Conservation (phyloP, 1,140 invertebrate species). For the Octopus sinensis region DNA sequence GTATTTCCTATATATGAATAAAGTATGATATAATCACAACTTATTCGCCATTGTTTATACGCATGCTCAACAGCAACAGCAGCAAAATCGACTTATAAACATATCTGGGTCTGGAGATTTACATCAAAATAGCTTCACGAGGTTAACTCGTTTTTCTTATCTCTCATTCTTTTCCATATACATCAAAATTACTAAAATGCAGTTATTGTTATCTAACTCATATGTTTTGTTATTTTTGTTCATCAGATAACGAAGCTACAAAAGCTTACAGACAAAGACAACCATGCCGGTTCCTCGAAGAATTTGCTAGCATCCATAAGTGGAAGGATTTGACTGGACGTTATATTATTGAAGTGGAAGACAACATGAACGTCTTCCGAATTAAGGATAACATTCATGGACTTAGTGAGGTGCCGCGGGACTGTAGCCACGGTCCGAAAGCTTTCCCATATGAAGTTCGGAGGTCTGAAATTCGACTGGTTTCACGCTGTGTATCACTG, state of each 20-base stretch:
- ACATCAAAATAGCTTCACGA: no score
- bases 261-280: conserved; percentile 18
- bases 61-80: no score
- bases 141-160: no score
- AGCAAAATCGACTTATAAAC: no score
- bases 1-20: no score
- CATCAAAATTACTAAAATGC: no score
- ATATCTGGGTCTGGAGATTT: no score
- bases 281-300: conserved; percentile 24
- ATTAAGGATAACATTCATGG: conserved; percentile 21
- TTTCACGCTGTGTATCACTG: conserved; percentile 19
- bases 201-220: not conserved
- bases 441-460: conserved; percentile 17
- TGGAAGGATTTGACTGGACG: conserved; percentile 30
- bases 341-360: conserved; percentile 25
- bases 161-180: no score
- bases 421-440: conserved; percentile 9
- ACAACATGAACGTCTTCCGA: conserved; percentile 24
- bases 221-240: not conserved
- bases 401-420: not conserved
- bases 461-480: conserved; percentile 20
- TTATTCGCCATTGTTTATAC: no score
- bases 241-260: conserved; percentile 20
- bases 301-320: conserved; percentile 21
- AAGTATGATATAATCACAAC: no score